Evolutionary conservation across 2,113 vertebrate species (phyloP).

Genomic region (Prunella fulvescens): DNA sequence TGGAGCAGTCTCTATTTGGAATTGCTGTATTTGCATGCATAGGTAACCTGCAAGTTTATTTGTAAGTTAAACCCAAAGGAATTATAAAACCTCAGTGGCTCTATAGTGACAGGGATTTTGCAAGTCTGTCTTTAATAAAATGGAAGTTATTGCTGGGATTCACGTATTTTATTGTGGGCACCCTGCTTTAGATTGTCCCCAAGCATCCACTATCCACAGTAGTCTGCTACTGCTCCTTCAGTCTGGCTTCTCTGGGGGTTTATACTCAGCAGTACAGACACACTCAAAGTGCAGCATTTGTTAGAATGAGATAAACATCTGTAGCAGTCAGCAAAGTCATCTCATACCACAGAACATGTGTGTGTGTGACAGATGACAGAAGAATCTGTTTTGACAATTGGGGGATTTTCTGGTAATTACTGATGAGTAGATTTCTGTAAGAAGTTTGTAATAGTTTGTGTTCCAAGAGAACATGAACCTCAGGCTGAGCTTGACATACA

Average conservation of each 20-base stretch:
- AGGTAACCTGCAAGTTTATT: neutral
- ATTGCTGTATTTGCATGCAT: neutral
- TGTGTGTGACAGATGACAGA: neutral
- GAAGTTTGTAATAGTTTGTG: neutral
- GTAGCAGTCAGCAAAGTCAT: neutral
- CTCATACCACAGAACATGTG: neutral
- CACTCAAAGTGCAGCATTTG: neutral
- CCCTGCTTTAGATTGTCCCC: neutral
- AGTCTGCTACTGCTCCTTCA: neutral
- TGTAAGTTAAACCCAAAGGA: neutral
- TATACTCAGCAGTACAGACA: neutral
- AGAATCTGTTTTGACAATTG: neutral
- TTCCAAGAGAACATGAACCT: neutral
- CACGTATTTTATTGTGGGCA: neutral
- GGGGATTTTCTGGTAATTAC: neutral
- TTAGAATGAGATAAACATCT: neutral
- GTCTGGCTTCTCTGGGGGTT: neutral
- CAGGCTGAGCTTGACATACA: neutral
- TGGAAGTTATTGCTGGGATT: neutral
- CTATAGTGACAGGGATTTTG: neutral
- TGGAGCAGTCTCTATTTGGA: neutral
- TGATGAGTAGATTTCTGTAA: neutral
- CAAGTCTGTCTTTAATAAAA: neutral
- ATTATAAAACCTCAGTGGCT: neutral
- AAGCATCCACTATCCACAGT: neutral